Evolutionary conservation across 1,140 invertebrate genomes (phyloP).

Genomic region (Pemphigus obesinymphae): DNA sequence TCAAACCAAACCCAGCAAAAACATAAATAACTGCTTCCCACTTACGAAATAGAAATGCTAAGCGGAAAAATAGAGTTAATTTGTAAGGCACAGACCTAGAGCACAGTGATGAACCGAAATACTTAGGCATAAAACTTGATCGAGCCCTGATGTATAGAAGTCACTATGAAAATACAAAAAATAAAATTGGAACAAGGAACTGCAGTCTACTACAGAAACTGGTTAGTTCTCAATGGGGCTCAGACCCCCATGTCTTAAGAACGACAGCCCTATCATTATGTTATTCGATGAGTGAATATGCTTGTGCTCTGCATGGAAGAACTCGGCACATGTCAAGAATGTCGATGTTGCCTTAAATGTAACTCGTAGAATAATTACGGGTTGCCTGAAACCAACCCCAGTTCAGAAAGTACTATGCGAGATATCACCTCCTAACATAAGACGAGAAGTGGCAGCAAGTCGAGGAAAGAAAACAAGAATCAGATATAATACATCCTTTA

Average conservation of each 20-base stretch:
- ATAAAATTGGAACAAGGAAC: constrained; percentile 24
- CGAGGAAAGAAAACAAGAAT: constrained; percentile 16
- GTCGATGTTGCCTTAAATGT: constrained; percentile 28
- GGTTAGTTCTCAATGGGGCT: background rate
- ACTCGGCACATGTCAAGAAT: background rate
- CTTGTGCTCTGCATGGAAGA: constrained; percentile 22
- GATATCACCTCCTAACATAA: background rate
- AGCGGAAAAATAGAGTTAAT: constrained; percentile 51
- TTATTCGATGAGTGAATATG: constrained; percentile 37
- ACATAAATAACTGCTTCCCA: too few species aligned
- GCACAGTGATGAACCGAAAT: constrained; percentile 21
- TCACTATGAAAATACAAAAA: background rate
- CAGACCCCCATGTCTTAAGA: too few species aligned
- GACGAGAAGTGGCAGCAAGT: background rate
- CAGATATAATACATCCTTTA: constrained; percentile 5
- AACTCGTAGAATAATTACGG: constrained; percentile 30
- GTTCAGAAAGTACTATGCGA: constrained; percentile 22
- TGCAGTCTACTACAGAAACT: constrained; percentile 37
- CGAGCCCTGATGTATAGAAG: constrained; percentile 17
- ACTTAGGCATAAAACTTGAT: constrained; percentile 28
- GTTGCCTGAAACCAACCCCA: too few species aligned
- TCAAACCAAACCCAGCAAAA: constrained; percentile 9
- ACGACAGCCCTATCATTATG: constrained; percentile 23
- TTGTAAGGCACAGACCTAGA: background rate
- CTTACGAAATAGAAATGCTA: constrained; percentile 51